Conservation (phyloP, 2,888 invertebrate species). For the Cataglyphis livida region DNA sequence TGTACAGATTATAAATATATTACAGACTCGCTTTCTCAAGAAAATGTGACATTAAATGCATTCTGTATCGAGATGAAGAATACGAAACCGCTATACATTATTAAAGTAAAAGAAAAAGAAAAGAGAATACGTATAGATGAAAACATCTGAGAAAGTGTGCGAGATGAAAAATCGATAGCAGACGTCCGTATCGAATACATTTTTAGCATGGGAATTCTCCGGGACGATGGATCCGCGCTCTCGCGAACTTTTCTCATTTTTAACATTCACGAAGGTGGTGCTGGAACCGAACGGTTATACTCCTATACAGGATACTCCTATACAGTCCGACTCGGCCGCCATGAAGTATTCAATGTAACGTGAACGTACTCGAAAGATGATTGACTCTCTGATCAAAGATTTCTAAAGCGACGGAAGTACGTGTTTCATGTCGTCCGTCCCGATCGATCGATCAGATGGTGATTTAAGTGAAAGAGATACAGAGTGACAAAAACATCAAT, state of each 20-base stretch:
- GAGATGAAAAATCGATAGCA: conserved; percentile 40
- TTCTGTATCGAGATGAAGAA: background rate
- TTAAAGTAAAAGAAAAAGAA: background rate
- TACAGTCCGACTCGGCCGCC: background rate
- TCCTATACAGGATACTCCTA: background rate
- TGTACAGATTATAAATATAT: background rate
- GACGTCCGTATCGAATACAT: conserved; percentile 9
- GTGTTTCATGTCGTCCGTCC: conserved; percentile 15
- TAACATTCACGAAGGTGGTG: background rate
- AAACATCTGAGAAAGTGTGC: conserved; percentile 15
- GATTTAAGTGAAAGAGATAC: background rate
- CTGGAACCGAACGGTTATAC: background rate
- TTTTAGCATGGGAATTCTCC: conserved; percentile 22
- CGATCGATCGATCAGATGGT: conserved; percentile 13
- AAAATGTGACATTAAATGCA: background rate
- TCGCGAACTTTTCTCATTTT: conserved; percentile 38
- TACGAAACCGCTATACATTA: background rate
- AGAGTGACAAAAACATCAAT: conserved; percentile 18
- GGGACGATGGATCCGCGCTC: background rate
- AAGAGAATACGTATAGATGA: background rate
- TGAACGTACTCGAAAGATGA: conserved; percentile 36
- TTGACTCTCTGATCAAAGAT: background rate
- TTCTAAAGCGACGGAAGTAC: conserved; percentile 24
- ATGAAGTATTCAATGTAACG: conserved; percentile 53
- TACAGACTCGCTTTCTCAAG: background rate